Evolutionary conservation across 2,797 vertebrate species (phyloP), one percentile per base, ranked within the genome.

Genomic region (Melanotaenia trifasciata): DNA sequence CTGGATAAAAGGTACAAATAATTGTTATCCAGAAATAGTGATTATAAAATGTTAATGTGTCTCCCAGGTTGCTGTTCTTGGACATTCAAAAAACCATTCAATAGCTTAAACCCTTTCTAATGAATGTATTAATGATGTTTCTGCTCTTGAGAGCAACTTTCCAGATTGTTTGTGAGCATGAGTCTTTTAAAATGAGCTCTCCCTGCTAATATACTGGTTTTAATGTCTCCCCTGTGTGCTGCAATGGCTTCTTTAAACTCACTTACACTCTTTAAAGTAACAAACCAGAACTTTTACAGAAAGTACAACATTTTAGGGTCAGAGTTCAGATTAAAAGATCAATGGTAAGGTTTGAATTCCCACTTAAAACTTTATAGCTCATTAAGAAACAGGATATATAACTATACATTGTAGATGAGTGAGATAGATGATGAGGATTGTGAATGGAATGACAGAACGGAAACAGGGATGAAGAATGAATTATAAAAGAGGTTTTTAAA

Each of bases 61-160:
- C 64, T 85, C 85, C 86, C 80, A 50, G 69, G 81, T 79, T 83
- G 81, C 65, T 67, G 60, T 57, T 81, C 53, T 50, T 10, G 43
- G 38, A 61, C 72, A 65, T 80, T 85, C 58, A 73, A 70, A 83
- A 81, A 59, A 68, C 72, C 79, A 64, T 78, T 71, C 71, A 70
- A 65, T 74, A 74, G 68, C 79, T 78, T 84, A 83, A 89, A 67
- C 72, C 80, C 57, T 74, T 85, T 58, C 66, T 88, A 89, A 88
- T 90, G 82, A 90, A 82, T 64, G 80, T 80, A 90, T 84, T 81
- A 88, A 89, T 85, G 81, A 88, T 85, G 85, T 88, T 89, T 86
- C 74, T 76, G 80, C 87, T 88, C 84, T 80, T 74, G 79, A 84
- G 84, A 85, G 83, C 79, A 78, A 68, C 78, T 75, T 87, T 87